A percentile compares a stretch with the other conserved stretches of the same genome.
These are phyloP conservation scores for Lamellibrachia luymesi DNA, from an alignment of 1,140 invertebrate genomes.

Conservation along the genomic window DNA sequence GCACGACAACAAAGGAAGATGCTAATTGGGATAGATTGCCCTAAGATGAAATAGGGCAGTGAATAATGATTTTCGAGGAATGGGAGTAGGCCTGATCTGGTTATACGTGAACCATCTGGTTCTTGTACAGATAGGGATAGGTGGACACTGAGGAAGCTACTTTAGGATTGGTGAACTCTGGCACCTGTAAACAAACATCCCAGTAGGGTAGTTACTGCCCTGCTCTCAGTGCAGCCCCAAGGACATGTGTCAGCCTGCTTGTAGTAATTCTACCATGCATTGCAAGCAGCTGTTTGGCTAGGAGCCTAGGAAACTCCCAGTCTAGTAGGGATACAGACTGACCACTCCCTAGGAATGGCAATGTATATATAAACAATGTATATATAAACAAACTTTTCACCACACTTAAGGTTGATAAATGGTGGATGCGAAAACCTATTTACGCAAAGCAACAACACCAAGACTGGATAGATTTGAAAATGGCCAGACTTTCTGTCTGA, in stretches of 20 bases:
- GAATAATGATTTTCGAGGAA: background rate
- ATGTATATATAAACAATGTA: too few species aligned
- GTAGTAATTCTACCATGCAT: background rate
- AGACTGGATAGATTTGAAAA: too few species aligned
- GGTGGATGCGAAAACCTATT: too few species aligned
- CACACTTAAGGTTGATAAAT: too few species aligned
- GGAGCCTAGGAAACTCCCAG: background rate
- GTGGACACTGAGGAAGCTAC: background rate
- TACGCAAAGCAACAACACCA: too few species aligned
- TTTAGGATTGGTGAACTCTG: background rate
- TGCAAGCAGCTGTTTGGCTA: background rate
- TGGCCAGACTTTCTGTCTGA: too few species aligned
- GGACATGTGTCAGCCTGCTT: background rate
- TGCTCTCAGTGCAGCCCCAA: background rate
- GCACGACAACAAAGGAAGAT: background rate
- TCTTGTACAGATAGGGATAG: background rate
- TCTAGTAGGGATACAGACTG: background rate
- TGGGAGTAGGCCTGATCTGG: background rate
- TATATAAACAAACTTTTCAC: too few species aligned
- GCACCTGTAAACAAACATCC: background rate
- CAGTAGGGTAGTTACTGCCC: background rate
- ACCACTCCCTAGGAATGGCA: too few species aligned
- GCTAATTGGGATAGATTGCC: conserved; percentile 4
- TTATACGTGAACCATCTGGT: background rate
- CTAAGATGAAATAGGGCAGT: background rate